A percentile compares a stretch with the other conserved stretches of the same genome.
phyloP scores from a whole-genome alignment of 30 jellyfish, hydroid and myxozoan genomes.

The Aurelia aurita region DNA sequence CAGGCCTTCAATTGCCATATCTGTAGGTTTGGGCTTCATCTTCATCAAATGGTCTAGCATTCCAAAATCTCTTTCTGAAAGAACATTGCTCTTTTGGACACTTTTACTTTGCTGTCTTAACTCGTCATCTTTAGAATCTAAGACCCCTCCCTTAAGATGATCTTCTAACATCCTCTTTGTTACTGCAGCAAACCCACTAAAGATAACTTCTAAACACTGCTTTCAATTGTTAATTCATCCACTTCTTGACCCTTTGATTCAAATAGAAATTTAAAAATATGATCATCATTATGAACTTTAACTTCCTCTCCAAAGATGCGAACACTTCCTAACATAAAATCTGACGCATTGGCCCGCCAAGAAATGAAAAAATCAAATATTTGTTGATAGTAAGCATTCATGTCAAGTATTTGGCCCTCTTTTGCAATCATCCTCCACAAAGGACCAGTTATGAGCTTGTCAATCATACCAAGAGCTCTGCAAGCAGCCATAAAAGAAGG shows the following conservation, averaged over 20 bases:
- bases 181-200: not conserved
- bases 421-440: too few relatives aligned
- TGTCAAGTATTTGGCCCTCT: too few relatives aligned
- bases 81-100: not conserved
- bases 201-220: not conserved
- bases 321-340: too few relatives aligned
- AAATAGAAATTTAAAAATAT: too few relatives aligned
- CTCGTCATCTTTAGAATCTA: not conserved
- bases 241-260: not conserved
- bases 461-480: not conserved
- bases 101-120: not conserved
- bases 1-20: not conserved
- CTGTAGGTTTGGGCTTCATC: not conserved
- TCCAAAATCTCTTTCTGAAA: conserved; percentile 1
- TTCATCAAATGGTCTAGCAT: not conserved
- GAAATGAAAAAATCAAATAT: too few relatives aligned
- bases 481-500: not conserved
- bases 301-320: too few relatives aligned
- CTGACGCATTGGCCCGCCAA: too few relatives aligned
- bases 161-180: not conserved
- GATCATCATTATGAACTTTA: too few relatives aligned
- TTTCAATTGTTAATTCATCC: not conserved
- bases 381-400: too few relatives aligned
- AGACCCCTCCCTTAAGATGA: not conserved
- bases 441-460: too few relatives aligned